Base-by-base conservation (phyloP, 2,797 vertebrate species). In the Hippoglossus hippoglossus region DNA sequence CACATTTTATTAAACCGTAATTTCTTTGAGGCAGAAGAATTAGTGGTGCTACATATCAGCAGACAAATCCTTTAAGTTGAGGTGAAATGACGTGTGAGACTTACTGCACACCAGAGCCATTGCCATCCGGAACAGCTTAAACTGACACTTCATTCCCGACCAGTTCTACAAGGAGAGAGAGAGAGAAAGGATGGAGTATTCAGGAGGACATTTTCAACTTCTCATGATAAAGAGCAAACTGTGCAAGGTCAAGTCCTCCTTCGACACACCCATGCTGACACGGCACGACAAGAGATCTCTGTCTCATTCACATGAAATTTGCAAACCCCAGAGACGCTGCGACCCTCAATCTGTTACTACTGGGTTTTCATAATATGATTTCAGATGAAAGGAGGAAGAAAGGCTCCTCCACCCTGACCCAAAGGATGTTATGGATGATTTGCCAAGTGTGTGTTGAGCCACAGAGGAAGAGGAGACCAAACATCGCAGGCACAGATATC, bases 141-240 rank as follows among this genome's bases (percentile, higher is more conserved):
- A 98, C 88, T 98, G 98, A 92, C 98, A 98, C 93, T 97, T 98
- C 98, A 99, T 99, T 87, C 98, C 98, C 0, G 98, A 99, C 98
- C 98, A 99, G 81, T 99, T 99, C 98, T 99, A 87, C 62, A 88
- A 68, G 80, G 64, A 79, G 25, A 44, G 47, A 82, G 0, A 71
- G 12, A 36, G 11, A 74, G 50, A 78, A 44, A 72, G 36, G 41
- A 36, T 0, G 10, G 19, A 75, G 22, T 60, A 76, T 60, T 55
- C 15, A 67, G 59, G 49, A 79, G 16, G 67, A 74, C 24, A 60
- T 57, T 55, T 70, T 70, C 4, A 67, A 65, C 16, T 62, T 79
- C 8, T 61, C 18, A 73, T 63, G 31, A 79, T 6, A 80, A 52
- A 63, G 36, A 75, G 46, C 46, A 72, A 62, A 64, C 51, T 31